Evolutionary conservation across 1,140 invertebrate genomes (phyloP), one percentile per base, ranked within the genome.

Genomic region (Melipona quadrifasciata): DNA sequence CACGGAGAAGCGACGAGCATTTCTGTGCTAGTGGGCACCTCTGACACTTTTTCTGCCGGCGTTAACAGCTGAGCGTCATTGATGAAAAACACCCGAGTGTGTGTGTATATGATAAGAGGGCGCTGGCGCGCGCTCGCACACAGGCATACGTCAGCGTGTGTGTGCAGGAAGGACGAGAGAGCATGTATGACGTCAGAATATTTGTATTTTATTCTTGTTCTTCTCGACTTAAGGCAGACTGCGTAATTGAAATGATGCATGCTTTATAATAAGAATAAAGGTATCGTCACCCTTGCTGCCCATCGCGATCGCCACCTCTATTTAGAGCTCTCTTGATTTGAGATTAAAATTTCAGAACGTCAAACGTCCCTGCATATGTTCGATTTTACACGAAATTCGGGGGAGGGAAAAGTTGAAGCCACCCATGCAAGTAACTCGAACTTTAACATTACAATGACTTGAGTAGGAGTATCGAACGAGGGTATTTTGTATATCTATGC

Each of bases 41-140:
- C 27, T 19, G 16, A 64, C 21, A 34, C 16, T 61, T 61, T 72
- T 55, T 72, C 47, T 71, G 34, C 74, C 53, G 81, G 55, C 75
- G 21, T 53, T 79, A 84, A 84, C 82, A 84, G 82, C 76, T 84
- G 76, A 79, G 39, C 70, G 82, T 84, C 82, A 84, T 84, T 79
- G 67, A 79, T 79, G 70, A 79, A 67, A 77, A 71, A 57, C 31
- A 71, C 3, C 65, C 27, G 67, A 58, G 24, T 51, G 34, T 21
- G 47, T 21, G 27, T 31, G 39, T 31, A 47, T 10, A 16, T 24
- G 61, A 39, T 76, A 76, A 58, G 55, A 31, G 53, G 31, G 31
- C 53, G 24, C 67, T 24, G 31, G 27, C 24, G 67, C 65, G 51
- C 31, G 58, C 31, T 31, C 16, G 21, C 5, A 24, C n/a, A 21